These are phyloP conservation scores for Drosophila mulleri DNA, from an alignment of 2,888 invertebrate species.

Conservation along the genomic window DNA sequence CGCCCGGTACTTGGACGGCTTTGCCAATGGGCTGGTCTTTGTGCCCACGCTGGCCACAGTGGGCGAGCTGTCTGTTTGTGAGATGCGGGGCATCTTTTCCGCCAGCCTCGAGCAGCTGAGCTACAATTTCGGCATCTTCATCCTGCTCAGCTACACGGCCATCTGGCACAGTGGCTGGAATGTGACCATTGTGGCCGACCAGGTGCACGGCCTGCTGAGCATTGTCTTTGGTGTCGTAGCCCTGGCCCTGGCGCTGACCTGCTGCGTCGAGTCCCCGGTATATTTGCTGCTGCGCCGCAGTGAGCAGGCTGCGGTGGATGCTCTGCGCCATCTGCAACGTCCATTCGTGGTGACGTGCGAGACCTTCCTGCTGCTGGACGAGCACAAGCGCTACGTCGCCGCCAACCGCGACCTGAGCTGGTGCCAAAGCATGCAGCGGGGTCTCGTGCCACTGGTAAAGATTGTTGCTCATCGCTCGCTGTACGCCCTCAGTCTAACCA, in stretches of 20 bases:
- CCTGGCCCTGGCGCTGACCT: slow-evolving; percentile 47
- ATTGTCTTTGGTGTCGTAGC: slow-evolving; percentile 65
- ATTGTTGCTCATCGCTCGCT: slow-evolving; percentile 68
- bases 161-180: slow-evolving; percentile 58
- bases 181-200: slow-evolving; percentile 51
- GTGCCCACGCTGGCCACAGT: slow-evolving; percentile 74
- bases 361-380: slow-evolving; percentile 72
- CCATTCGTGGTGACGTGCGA: slow-evolving; percentile 68
- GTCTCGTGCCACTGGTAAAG: slow-evolving; percentile 72
- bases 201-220: slow-evolving; percentile 72
- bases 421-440: slow-evolving; percentile 35
- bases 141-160: slow-evolving; percentile 68
- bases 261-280: slow-evolving; percentile 79
- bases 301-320: slow-evolving; percentile 73
- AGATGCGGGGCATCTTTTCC: slow-evolving; percentile 74
- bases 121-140: slow-evolving; percentile 72
- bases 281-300: slow-evolving; percentile 65
- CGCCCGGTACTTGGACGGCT: slow-evolving; percentile 81
- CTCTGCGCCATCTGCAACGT: slow-evolving; percentile 72
- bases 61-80: slow-evolving; percentile 74
- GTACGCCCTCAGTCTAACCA: slow-evolving; percentile 64
- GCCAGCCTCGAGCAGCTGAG: slow-evolving; percentile 69
- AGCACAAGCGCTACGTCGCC: slow-evolving; percentile 77
- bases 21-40: slow-evolving; percentile 80
- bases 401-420: slow-evolving; percentile 55